Percentiles rank a stretch among this genome's conserved stretches.
These are phyloP conservation scores for Papilio helenus DNA, from an alignment of 1,140 invertebrate genomes.

Conservation along the genomic window DNA sequence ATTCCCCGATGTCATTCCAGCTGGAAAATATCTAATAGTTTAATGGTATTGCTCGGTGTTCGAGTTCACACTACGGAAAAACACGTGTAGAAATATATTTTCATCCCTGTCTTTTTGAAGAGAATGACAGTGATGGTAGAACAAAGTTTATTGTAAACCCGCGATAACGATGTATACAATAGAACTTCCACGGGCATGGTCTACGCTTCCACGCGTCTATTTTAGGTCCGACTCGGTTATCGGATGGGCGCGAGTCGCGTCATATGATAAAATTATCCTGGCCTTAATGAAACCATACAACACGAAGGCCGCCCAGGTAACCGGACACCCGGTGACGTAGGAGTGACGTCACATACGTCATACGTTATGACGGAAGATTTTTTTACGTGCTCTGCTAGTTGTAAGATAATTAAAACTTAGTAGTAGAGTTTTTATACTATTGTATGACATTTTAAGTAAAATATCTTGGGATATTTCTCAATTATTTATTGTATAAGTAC, in stretches of 20 bases:
- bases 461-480: too few species aligned
- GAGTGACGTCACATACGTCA: conserved; percentile 63
- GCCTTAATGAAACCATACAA: conserved; percentile 70
- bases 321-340: conserved; percentile 71
- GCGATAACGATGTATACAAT: background rate
- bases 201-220: conserved; percentile 49
- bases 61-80: background rate
- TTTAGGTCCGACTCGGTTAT: conserved; percentile 55
- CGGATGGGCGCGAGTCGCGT: conserved; percentile 58
- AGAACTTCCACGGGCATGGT: conserved; percentile 38
- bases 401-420: background rate
- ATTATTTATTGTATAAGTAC: too few species aligned
- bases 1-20: conserved; percentile 6
- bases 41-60: background rate
- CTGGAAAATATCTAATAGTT: background rate
- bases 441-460: too few species aligned
- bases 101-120: background rate
- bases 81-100: background rate
- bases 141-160: background rate
- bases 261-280: conserved; percentile 77
- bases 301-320: conserved; percentile 67
- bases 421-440: too few species aligned
- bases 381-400: background rate
- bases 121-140: too few species aligned
- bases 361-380: background rate